Percentiles rank a stretch among this genome's conserved stretches.
Evolutionary conservation across 2,113 vertebrate genomes (phyloP).

Genomic region (Salminus brasiliensis): DNA sequence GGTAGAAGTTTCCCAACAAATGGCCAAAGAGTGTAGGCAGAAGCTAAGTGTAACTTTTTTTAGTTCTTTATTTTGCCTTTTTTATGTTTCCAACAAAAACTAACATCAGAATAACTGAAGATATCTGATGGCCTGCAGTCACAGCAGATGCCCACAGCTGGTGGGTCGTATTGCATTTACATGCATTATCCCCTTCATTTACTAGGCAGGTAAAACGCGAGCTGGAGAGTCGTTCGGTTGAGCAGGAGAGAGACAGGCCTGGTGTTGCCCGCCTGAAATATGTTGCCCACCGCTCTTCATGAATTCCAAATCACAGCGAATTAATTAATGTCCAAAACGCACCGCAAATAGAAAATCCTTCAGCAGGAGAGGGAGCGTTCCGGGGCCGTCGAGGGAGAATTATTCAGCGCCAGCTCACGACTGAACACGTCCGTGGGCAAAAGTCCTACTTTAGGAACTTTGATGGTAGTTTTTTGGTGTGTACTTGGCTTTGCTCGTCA

Average conservation of each 20-base stretch:
- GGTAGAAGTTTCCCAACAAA: no score
- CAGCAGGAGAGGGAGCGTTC: constrained; percentile 12
- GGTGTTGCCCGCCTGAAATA: constrained; percentile 50
- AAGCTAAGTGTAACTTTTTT: neutral
- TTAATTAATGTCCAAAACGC: constrained; percentile 53
- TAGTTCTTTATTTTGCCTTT: neutral
- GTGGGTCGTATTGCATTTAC: constrained; percentile 41
- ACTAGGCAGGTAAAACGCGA: constrained; percentile 31
- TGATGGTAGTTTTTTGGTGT: neutral
- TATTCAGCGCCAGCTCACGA: constrained; percentile 17
- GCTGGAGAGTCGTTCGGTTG: neutral
- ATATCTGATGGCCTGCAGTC: neutral
- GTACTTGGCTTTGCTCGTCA: neutral
- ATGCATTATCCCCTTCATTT: constrained; percentile 33
- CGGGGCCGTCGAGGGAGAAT: neutral
- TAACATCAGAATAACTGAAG: neutral
- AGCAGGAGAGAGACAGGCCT: neutral
- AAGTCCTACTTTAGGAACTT: constrained; percentile 40
- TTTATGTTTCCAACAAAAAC: neutral
- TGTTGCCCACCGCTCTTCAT: constrained; percentile 50
- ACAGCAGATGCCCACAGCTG: constrained; percentile 4
- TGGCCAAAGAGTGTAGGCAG: neutral
- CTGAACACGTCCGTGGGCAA: constrained; percentile 8
- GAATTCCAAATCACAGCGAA: constrained; percentile 56
- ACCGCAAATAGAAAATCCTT: constrained; percentile 45